Percentiles rank a stretch among this genome's conserved stretches.
Conservation (phyloP, 2,797 vertebrate genomes). For the Podarcis lilfordi region DNA sequence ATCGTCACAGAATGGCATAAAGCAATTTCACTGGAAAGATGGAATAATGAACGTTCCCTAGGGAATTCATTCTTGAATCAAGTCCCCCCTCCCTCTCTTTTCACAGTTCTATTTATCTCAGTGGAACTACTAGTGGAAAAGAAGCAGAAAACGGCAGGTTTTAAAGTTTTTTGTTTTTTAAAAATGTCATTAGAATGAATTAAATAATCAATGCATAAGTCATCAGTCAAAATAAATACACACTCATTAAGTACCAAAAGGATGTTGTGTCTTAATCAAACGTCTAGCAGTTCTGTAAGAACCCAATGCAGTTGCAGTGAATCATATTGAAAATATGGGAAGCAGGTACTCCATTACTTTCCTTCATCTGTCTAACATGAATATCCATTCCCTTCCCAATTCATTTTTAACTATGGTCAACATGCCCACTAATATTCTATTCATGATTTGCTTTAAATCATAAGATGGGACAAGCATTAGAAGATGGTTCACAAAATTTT, state of each 20-base stretch:
- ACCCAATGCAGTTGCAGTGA: not conserved
- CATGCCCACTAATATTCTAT: not conserved
- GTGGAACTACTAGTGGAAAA: not conserved
- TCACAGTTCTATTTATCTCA: not conserved
- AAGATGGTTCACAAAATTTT: too few relatives aligned
- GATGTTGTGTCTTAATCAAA: not conserved
- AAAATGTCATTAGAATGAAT: not conserved
- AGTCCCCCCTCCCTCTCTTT: not conserved
- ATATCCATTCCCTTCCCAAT: not conserved
- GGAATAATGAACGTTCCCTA: slow-evolving; percentile 10
- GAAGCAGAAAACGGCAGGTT: not conserved
- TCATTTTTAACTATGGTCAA: not conserved
- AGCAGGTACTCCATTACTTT: not conserved
- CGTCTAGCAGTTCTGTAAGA: too few relatives aligned
- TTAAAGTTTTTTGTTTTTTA: not conserved
- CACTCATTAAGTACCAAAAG: not conserved
- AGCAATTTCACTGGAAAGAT: not conserved
- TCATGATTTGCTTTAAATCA: not conserved
- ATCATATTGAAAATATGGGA: not conserved
- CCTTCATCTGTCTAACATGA: not conserved
- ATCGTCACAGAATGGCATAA: not conserved
- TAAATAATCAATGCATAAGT: not conserved
- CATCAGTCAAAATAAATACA: not conserved
- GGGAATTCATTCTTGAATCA: slow-evolving; percentile 37
- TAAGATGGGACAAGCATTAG: not conserved